Conservation (phyloP, 2,797 vertebrate species). For the Halcyon badia region DNA sequence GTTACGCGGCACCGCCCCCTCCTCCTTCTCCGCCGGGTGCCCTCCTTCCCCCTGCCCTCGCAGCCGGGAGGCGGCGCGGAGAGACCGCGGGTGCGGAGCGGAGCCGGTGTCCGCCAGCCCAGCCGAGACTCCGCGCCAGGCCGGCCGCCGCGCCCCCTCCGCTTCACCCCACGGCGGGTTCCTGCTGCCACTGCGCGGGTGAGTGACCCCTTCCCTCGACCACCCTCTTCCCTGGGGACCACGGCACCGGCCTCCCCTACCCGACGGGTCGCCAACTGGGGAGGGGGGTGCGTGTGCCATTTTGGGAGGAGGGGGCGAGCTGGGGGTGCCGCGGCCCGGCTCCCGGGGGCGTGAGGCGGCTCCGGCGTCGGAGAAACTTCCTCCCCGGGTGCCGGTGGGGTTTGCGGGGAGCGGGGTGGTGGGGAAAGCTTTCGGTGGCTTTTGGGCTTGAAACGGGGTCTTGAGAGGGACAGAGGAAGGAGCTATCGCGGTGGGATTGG, state of each 20-base stretch:
- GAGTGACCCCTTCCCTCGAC: not conserved
- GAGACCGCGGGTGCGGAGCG: rapidly evolving
- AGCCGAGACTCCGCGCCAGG: not conserved
- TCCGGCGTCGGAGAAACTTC: not conserved
- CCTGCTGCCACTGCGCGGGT: constrained; percentile 62
- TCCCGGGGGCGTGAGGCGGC: not conserved
- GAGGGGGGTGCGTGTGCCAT: no score
- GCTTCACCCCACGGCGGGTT: constrained; percentile 17
- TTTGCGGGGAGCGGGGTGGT: not conserved
- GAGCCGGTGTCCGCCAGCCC: not conserved
- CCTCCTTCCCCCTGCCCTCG: not conserved
- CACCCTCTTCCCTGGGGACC: not conserved
- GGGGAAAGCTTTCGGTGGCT: no score
- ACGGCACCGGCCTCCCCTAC: rapidly evolving
- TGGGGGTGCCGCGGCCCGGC: not conserved
- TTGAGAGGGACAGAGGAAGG: not conserved
- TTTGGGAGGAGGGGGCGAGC: not conserved
- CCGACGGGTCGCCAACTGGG: not conserved
- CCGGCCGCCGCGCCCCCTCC: constrained; percentile 72
- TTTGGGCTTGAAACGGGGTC: not conserved
- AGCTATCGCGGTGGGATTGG: not conserved
- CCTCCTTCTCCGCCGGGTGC: not conserved
- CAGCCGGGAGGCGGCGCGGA: not conserved
- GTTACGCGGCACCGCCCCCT: not conserved
- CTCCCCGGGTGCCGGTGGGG: not conserved